A percentile compares a stretch with the other conserved stretches of the same genome.
Conservation (phyloP, 2,113 vertebrate species). For the Labeo catla region DNA sequence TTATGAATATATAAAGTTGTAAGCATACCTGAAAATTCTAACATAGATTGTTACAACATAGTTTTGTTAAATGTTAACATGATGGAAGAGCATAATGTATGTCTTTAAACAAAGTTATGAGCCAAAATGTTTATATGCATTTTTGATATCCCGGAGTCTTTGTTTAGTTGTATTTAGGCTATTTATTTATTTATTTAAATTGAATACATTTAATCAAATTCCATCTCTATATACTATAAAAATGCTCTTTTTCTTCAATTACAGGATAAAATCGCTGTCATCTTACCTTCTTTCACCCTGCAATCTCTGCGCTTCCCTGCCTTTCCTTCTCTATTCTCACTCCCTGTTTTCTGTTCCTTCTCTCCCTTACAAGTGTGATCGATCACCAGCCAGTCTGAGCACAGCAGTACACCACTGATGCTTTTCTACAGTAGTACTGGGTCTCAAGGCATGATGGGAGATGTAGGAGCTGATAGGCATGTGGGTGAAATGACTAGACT, state of each 20-base stretch:
- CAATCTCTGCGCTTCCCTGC: slow-evolving; percentile 7
- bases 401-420: slow-evolving; percentile 20
- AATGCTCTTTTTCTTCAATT: neutral
- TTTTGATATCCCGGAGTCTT: neutral
- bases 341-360: slow-evolving; percentile 40
- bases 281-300: slow-evolving; percentile 52
- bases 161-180: neutral
- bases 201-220: neutral
- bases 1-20: neutral
- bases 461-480: slow-evolving; percentile 40
- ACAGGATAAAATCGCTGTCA: slow-evolving; percentile 27
- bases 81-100: neutral
- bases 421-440: neutral
- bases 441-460: slow-evolving; percentile 44
- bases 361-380: slow-evolving; percentile 41
- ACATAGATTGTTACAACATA: neutral
- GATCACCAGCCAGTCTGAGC: slow-evolving; percentile 44
- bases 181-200: neutral
- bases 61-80: neutral
- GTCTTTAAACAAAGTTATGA: neutral
- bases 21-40: neutral
- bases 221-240: neutral
- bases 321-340: slow-evolving; percentile 2
- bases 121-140: neutral
- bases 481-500: slow-evolving; percentile 15